These are phyloP conservation scores for Corythoichthys intestinalis DNA, from an alignment of 2,113 vertebrate species.

Conservation along the genomic window DNA sequence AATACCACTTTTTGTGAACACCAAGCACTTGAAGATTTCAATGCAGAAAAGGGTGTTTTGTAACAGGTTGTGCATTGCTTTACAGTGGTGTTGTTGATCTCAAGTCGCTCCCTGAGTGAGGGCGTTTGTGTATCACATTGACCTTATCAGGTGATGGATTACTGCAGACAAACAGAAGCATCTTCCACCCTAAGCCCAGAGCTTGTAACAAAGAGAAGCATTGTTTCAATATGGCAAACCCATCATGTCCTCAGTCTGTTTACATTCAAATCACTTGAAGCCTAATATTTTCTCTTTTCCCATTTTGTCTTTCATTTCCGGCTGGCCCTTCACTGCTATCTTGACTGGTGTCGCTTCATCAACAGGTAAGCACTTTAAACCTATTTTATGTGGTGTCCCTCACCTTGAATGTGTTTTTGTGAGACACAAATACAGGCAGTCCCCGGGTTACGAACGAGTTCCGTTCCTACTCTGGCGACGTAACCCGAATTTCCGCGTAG, in stretches of 20 bases:
- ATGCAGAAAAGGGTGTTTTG: neutral
- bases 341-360: conserved; percentile 33
- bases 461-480: too few species aligned
- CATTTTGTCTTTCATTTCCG: conserved; percentile 43
- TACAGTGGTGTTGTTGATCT: neutral
- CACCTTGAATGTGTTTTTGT: neutral
- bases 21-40: neutral
- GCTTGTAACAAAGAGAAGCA: neutral
- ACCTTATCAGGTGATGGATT: conserved; percentile 2
- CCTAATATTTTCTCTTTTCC: conserved; percentile 19
- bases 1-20: neutral
- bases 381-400: conserved; percentile 11
- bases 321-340: conserved; percentile 21
- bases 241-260: neutral
- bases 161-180: neutral
- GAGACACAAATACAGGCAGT: too few species aligned
- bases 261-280: conserved; percentile 2
- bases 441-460: too few species aligned
- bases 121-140: neutral
- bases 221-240: conserved; percentile 2
- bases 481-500: too few species aligned
- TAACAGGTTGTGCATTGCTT: neutral
- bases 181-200: neutral
- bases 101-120: neutral
- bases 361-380: conserved; percentile 59